phyloP scores from a whole-genome alignment of 2,888 invertebrate species.

The Celastrina argiolus region DNA sequence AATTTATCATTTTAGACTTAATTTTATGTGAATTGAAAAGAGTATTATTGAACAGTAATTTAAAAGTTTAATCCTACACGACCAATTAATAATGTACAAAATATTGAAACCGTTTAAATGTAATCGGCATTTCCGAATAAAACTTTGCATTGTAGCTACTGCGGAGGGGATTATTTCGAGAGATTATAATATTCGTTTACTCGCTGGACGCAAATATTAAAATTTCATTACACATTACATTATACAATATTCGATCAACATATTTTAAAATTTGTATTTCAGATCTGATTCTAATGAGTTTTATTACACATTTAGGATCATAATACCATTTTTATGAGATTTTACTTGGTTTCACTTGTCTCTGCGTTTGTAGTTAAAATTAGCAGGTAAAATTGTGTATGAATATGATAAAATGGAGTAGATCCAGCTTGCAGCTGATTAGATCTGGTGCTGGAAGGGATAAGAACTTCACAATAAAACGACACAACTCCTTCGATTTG shows the following conservation, averaged over 20 bases:
- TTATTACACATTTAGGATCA: too few relatives aligned
- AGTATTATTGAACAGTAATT: not conserved
- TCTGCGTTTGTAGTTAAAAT: too few relatives aligned
- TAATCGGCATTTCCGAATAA: not conserved
- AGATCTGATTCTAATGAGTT: too few relatives aligned
- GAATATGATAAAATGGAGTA: too few relatives aligned
- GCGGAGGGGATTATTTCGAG: not conserved
- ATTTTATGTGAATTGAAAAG: not conserved
- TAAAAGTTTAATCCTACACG: not conserved
- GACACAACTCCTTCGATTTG: too few relatives aligned
- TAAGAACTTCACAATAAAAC: too few relatives aligned
- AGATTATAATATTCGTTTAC: constrained; percentile 5
- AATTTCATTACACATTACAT: not conserved
- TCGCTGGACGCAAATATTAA: not conserved
- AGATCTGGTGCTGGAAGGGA: too few relatives aligned
- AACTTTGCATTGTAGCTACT: not conserved
- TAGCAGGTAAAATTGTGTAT: too few relatives aligned
- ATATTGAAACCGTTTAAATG: constrained; percentile 6
- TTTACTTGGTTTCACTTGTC: too few relatives aligned
- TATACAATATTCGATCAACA: not conserved
- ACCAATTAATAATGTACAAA: constrained; percentile 5
- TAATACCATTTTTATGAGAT: not conserved
- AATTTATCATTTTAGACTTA: not conserved
- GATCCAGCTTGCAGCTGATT: too few relatives aligned
- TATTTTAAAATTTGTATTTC: not conserved